Evolutionary conservation across 1,140 invertebrate species (phyloP).

Genomic region (Phortica variegata): DNA sequence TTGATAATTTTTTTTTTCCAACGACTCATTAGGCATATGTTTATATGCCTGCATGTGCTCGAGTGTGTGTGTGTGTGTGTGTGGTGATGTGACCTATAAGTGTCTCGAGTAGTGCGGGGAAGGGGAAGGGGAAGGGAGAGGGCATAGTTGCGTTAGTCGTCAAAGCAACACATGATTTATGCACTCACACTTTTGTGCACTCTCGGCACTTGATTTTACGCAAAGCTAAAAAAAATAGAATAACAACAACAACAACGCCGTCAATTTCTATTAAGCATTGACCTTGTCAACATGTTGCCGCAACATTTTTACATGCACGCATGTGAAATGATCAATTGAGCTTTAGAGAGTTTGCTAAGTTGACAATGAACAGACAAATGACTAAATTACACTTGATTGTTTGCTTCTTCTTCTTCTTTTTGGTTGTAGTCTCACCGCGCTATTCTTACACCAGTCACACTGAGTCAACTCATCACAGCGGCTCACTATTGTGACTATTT

Average conservation of each 20-base stretch:
- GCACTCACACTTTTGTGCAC: conserved; percentile 30
- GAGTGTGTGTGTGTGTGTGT: too few species aligned
- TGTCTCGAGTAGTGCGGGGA: too few species aligned
- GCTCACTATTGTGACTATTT: too few species aligned
- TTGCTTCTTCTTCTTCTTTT: too few species aligned
- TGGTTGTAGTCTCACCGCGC: conserved; percentile 34
- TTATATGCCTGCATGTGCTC: too few species aligned
- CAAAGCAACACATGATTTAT: conserved; percentile 47
- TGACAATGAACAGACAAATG: conserved; percentile 56
- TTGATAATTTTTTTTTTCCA: too few species aligned
- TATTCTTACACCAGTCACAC: too few species aligned
- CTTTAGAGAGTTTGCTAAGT: too few species aligned
- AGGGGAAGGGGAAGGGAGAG: too few species aligned
- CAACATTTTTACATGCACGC: conserved; percentile 8
- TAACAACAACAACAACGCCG: conserved; percentile 8
- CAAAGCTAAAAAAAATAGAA: conserved; percentile 3
- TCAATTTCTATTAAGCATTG: conserved; percentile 49
- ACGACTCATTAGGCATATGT: too few species aligned
- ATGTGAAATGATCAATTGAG: not conserved
- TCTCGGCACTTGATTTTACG: conserved; percentile 7
- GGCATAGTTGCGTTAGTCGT: conserved; percentile 9
- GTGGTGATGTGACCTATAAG: too few species aligned
- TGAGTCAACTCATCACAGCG: too few species aligned
- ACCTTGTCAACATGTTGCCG: conserved; percentile 56
- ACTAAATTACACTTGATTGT: conserved; percentile 54